Evolutionary conservation across 2,797 vertebrate species (phyloP).

Genomic region (Hemitrygon akajei): DNA sequence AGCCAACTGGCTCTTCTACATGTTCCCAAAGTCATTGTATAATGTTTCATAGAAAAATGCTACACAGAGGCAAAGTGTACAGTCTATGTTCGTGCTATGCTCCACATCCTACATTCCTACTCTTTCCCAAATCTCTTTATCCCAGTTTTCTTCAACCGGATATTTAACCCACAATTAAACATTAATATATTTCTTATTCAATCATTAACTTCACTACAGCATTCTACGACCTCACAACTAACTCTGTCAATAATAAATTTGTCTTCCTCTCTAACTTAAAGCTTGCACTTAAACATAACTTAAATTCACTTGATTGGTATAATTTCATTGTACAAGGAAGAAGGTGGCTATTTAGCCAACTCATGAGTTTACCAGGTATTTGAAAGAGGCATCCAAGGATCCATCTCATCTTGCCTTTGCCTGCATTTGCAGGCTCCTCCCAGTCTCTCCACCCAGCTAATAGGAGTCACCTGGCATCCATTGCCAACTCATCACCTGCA

Average conservation of each 20-base stretch:
- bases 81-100: neutral
- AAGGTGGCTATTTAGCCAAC: neutral
- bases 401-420: too few relatives aligned
- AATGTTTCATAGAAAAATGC: neutral
- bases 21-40: neutral
- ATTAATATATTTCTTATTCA: neutral
- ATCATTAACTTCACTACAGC: too few relatives aligned
- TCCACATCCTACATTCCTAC: neutral
- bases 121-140: neutral
- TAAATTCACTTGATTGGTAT: neutral
- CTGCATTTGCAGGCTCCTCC: too few relatives aligned
- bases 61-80: neutral
- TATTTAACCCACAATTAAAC: neutral
- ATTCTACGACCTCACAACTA: neutral
- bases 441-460: too few relatives aligned
- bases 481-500: too few relatives aligned
- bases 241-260: neutral
- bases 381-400: neutral
- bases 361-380: neutral
- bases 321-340: neutral
- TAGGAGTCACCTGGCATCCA: too few relatives aligned
- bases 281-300: neutral
- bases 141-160: neutral
- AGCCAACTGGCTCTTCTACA: neutral
- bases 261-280: neutral